A percentile compares a stretch with the other conserved stretches of the same genome.
phyloP scores from a whole-genome alignment of 2,113 vertebrate species.

The Delphinapterus leucas region DNA sequence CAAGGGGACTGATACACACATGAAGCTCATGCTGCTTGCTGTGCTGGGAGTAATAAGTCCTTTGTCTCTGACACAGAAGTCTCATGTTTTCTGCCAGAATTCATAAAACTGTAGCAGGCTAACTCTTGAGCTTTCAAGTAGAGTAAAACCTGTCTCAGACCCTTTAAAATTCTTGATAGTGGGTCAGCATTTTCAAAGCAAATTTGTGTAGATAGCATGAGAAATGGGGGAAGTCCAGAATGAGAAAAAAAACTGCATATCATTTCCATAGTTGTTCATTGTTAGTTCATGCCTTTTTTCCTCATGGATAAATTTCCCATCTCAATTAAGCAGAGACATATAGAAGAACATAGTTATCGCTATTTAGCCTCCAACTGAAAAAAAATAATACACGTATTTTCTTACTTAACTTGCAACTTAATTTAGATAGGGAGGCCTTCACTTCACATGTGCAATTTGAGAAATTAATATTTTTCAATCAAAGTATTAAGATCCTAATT shows the following conservation, averaged over 20 bases:
- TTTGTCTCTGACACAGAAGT: neutral
- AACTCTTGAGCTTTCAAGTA: neutral
- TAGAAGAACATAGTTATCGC: neutral
- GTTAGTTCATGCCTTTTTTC: neutral
- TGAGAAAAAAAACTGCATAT: neutral
- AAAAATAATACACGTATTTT: neutral
- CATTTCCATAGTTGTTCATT: neutral
- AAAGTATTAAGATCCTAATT: constrained; percentile 22
- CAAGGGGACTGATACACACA: neutral
- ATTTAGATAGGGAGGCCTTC: neutral
- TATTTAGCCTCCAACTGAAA: neutral
- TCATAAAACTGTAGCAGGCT: neutral
- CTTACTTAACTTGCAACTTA: constrained; percentile 4
- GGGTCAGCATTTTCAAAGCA: neutral
- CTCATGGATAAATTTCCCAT: neutral
- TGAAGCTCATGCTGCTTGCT: neutral
- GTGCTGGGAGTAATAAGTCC: neutral
- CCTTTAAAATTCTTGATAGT: neutral
- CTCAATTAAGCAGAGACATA: neutral
- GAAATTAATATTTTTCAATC: neutral
- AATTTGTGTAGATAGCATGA: neutral
- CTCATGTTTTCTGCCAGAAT: neutral
- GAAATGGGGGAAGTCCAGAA: neutral
- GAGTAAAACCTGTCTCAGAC: neutral
- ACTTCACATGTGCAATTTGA: neutral